These are phyloP conservation scores for Bombyx mori DNA, from an alignment of 1,140 invertebrate genomes.

Conservation along the genomic window ASM3026992v2 NC_085129.1:1616001-1616500, in stretches of 20 bases:
- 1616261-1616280: conserved; percentile 73
- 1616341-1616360: no score
- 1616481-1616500: no score
- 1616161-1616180: conserved; percentile 98
- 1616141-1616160: conserved; percentile 99
- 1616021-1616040: no score
- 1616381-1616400: no score
- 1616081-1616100: conserved; percentile 94
- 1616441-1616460: no score
- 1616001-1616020: no score
- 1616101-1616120: conserved; percentile 97
- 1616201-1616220: conserved; percentile 97
- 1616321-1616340: no score
- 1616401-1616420: no score
- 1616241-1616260: conserved; percentile 97
- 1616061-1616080: conserved; percentile 76
- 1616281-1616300: neutral
- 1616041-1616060: neutral
- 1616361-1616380: no score
- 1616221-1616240: conserved; percentile 98
- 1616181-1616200: conserved; percentile 93
- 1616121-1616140: conserved; percentile 95
- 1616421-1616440: no score
- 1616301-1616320: no score
- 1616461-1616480: no score